Percentiles rank a stretch among this genome's conserved stretches.
phyloP scores from a whole-genome alignment of 2,888 invertebrate species.

The Lepidocyrtoides sp. region DNA sequence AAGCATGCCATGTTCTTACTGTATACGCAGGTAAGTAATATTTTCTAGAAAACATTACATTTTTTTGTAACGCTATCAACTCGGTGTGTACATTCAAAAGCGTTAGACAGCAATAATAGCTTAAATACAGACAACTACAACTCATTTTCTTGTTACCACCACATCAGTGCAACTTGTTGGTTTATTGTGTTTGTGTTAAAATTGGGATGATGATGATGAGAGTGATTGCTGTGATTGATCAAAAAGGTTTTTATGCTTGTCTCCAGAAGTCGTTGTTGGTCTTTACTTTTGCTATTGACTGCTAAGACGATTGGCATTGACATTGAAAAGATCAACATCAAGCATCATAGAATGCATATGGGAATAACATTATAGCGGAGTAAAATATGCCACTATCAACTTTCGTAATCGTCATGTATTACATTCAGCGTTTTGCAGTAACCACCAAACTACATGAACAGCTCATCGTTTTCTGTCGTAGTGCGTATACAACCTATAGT shows the following conservation, averaged over 20 bases:
- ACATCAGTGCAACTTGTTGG: slow-evolving; percentile 44
- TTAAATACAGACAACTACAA: background rate
- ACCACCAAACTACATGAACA: background rate
- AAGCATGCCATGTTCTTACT: background rate
- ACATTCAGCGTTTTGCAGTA: background rate
- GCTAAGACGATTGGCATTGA: slow-evolving; percentile 63
- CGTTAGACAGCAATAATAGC: background rate
- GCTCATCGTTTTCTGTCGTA: too few species aligned
- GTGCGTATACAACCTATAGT: too few species aligned
- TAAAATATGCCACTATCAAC: background rate
- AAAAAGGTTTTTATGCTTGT: background rate
- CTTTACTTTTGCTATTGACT: background rate
- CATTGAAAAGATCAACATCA: slow-evolving; percentile 50
- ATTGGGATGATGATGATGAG: background rate
- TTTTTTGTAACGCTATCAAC: background rate
- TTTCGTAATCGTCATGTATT: background rate
- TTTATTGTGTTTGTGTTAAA: background rate
- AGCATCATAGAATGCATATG: background rate
- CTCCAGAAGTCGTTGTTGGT: slow-evolving; percentile 10
- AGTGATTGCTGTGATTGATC: slow-evolving; percentile 22
- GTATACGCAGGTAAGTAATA: background rate
- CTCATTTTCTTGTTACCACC: slow-evolving; percentile 2
- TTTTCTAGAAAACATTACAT: background rate
- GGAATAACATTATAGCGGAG: too few species aligned
- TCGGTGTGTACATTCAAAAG: background rate